phyloP scores from a whole-genome alignment of 2,888 invertebrate species.

The Philereme vetulata region DNA sequence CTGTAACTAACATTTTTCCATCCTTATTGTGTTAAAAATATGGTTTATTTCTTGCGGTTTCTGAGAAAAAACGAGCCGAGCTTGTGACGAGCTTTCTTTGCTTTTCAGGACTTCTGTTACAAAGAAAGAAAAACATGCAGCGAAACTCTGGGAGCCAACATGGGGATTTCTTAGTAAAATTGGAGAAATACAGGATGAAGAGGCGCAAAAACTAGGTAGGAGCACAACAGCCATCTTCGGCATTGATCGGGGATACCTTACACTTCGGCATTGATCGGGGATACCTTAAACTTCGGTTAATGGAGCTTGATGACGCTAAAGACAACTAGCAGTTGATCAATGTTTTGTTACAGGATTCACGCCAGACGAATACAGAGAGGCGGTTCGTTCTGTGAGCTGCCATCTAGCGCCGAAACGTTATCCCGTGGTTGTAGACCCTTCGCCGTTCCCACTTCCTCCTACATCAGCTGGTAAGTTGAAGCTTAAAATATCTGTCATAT shows the following conservation, averaged over 20 bases:
- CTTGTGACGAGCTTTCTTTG: background rate
- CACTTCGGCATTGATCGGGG: too few relatives aligned
- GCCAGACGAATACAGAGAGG: conserved; percentile 65
- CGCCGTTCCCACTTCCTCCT: conserved; percentile 63
- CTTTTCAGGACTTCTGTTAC: conserved; percentile 58
- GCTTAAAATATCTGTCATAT: too few relatives aligned
- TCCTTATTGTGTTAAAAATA: too few relatives aligned
- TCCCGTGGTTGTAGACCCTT: conserved; percentile 65
- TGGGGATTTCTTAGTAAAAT: conserved; percentile 70
- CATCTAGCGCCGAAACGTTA: conserved; percentile 59
- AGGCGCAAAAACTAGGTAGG: conserved; percentile 61
- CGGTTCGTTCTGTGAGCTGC: conserved; percentile 63
- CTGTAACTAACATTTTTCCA: conserved; percentile 52
- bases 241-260: too few relatives aligned
- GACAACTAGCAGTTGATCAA: too few relatives aligned
- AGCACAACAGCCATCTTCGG: too few relatives aligned
- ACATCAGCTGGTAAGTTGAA: conserved; percentile 64
- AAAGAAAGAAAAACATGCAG: conserved; percentile 64
- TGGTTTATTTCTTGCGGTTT: too few relatives aligned
- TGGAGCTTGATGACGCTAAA: too few relatives aligned
- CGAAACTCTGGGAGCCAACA: conserved; percentile 65
- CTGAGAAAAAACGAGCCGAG: background rate
- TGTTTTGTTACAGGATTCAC: conserved; percentile 56
- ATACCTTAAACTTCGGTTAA: too few relatives aligned
- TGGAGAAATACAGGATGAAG: conserved; percentile 69